phyloP scores from a whole-genome alignment of 1,140 invertebrate species.

The Drosophila funebris region DNA sequence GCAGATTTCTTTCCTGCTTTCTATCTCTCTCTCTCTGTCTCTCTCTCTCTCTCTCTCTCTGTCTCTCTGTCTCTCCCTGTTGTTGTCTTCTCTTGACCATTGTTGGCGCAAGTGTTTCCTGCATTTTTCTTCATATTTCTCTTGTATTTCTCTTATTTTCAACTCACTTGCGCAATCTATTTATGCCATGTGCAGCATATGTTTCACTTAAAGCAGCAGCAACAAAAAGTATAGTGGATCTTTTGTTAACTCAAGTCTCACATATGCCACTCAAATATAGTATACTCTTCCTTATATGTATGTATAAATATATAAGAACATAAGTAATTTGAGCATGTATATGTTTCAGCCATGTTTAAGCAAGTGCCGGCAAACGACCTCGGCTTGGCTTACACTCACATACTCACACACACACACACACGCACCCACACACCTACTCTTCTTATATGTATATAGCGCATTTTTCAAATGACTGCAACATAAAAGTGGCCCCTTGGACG shows the following conservation, averaged over 20 bases:
- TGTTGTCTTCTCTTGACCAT: conserved; percentile 7
- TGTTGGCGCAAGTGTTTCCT: conserved; percentile 71
- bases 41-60: background rate
- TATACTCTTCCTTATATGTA: background rate
- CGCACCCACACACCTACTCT: background rate
- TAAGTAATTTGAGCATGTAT: background rate
- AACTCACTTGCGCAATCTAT: conserved; percentile 64
- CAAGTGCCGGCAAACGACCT: conserved; percentile 76
- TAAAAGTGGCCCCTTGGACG: conserved; percentile 13
- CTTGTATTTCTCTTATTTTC: conserved; percentile 36
- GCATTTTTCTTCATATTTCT: conserved; percentile 18
- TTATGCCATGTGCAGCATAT: conserved; percentile 63
- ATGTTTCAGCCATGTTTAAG: conserved; percentile 46
- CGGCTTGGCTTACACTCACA: conserved; percentile 38
- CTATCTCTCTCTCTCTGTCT: too few relatives aligned
- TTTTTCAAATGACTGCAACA: conserved; percentile 38
- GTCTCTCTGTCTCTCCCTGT: background rate
- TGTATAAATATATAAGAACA: conserved; percentile 12
- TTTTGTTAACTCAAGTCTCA: conserved; percentile 53
- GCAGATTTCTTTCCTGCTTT: too few relatives aligned
- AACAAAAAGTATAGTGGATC: conserved; percentile 44
- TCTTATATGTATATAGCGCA: conserved; percentile 4
- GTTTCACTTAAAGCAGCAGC: conserved; percentile 41
- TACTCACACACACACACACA: conserved; percentile 9
- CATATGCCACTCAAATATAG: conserved; percentile 20